Evolutionary conservation across 2,113 vertebrate species (phyloP), one percentile per base, ranked within the genome.

Genomic region (Nyctereutes procyonoides): DNA sequence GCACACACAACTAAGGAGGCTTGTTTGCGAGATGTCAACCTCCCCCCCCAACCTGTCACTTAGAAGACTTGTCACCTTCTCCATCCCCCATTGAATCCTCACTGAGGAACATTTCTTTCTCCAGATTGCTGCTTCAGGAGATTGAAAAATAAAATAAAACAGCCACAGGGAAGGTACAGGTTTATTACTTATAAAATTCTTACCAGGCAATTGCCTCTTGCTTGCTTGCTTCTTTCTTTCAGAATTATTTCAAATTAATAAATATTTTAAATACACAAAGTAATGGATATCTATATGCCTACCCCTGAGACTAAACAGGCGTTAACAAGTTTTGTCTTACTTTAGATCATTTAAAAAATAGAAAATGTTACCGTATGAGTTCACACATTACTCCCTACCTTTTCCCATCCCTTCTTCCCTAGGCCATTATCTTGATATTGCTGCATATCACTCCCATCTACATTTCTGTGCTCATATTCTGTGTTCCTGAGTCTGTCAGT

Each of bases 211-310:
- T 76, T 22, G 2, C 3, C 4, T 81, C 16, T 87, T 69, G 43
- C 7, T 30, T 55, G 43, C 26, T 53, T 69, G 5, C 60, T 97
- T 79, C 30, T 73, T 67, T 62, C 32, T 82, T 92, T 32, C 22
- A 63, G 63, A 95, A 56, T 35, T 74, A n/a, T 82, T 88, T 79
- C 87, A 65, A 93, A 81, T 91, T 81, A 93, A 81, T 88, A 90
- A 95, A 14, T 81, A 56, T n/a, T 89, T 96, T 71, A 55, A 82
- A 86, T 77, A n/a, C 10, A 13, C 53, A 79, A 92, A 38, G 32
- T 32, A 90, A 51, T 20, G 32, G 67, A 28, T 89, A 83, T 11
- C 30, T 30, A 51, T 14, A n/a, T 55, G 79, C 26, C 30, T 76
- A 12, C 24, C 76, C 30, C 30, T 14, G 90, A 86, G 74, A 90